These are phyloP conservation scores for Etia nguti DNA, from an alignment of 2,113 vertebrate genomes.

Conservation along the genomic window DNA sequence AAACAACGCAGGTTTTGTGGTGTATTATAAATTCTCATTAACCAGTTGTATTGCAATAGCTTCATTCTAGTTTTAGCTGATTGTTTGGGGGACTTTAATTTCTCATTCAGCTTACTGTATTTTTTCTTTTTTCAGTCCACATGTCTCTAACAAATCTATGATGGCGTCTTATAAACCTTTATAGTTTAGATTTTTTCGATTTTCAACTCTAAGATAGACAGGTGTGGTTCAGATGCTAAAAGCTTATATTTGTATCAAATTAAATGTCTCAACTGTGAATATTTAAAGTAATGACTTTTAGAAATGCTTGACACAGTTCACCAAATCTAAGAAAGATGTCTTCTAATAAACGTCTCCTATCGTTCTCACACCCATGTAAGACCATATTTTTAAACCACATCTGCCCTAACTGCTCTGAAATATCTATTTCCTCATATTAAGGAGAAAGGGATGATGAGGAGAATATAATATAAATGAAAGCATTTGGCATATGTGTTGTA, in stretches of 20 bases:
- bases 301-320: not conserved
- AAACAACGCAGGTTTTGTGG: not conserved
- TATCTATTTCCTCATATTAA: not conserved
- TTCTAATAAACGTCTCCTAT: not conserved
- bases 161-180: not conserved
- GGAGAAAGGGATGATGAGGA: not conserved
- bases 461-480: not conserved
- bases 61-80: not conserved
- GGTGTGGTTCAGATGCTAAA: not conserved
- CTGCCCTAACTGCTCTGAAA: not conserved
- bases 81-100: not conserved
- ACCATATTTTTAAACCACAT: not conserved
- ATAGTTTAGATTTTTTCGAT: not conserved
- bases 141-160: not conserved
- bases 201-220: not conserved
- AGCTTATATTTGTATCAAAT: not conserved
- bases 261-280: not conserved
- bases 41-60: not conserved
- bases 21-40: not conserved
- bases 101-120: not conserved
- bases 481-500: not conserved
- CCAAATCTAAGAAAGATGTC: not conserved
- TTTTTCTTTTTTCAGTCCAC: not conserved
- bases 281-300: not conserved
- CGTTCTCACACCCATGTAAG: not conserved